Evolutionary conservation across 2,113 vertebrate genomes (phyloP).

Genomic region (Passerina amoena): DNA sequence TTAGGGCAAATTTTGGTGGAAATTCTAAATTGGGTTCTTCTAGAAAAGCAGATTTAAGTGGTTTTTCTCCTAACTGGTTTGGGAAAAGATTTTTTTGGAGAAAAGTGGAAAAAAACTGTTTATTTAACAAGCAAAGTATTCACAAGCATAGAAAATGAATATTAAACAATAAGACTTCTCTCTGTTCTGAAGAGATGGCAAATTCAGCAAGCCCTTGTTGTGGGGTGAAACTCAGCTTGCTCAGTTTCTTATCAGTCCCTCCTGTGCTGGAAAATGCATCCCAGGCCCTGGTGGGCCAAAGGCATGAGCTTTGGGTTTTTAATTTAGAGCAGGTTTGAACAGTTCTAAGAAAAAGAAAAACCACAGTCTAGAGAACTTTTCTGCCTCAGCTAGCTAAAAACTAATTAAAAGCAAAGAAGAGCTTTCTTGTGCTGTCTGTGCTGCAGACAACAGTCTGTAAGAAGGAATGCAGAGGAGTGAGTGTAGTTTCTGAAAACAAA

Average conservation of each 20-base stretch:
- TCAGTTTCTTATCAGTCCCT: neutral
- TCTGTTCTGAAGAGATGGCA: neutral
- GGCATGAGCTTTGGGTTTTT: neutral
- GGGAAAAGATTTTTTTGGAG: neutral
- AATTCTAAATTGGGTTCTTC: neutral
- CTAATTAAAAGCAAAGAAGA: neutral
- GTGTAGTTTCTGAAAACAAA: neutral
- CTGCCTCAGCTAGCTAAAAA: neutral
- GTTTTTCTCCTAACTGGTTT: neutral
- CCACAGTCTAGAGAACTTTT: neutral
- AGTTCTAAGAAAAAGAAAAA: neutral
- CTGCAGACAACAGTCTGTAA: neutral
- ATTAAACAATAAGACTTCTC: neutral
- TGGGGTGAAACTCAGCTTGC: neutral
- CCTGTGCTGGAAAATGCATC: neutral
- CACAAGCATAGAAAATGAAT: neutral
- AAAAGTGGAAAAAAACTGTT: neutral
- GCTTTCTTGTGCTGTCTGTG: neutral
- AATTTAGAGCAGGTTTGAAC: neutral
- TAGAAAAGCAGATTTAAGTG: neutral
- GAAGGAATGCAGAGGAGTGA: neutral
- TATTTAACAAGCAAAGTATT: neutral
- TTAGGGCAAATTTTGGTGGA: neutral
- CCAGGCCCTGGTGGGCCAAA: neutral
- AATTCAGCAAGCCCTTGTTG: neutral